Evolutionary conservation across 2,797 vertebrate genomes (phyloP).

Genomic region (Buphagus erythrorhynchus): DNA sequence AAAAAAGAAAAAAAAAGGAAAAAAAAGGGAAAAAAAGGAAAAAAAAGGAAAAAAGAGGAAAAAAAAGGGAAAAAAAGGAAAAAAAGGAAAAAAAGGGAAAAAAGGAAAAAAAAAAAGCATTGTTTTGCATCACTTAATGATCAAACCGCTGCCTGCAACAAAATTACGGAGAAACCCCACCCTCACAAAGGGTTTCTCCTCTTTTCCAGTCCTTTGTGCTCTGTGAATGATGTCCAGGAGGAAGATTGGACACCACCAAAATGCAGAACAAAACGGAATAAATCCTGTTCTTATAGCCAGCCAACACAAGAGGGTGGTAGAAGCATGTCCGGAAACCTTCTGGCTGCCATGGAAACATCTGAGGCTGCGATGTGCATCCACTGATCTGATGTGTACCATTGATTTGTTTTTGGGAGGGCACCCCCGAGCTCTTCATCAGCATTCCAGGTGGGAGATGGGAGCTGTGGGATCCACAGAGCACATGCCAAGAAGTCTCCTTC

Average conservation of each 20-base stretch:
- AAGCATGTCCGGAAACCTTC: not conserved
- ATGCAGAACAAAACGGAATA: fast-evolving
- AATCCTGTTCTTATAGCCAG: not conserved
- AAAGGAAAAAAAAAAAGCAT: not conserved
- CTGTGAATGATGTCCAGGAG: not conserved
- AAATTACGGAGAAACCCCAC: not conserved
- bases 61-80: not conserved
- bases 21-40: too few relatives aligned
- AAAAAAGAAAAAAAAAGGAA: not conserved
- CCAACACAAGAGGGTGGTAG: slow-evolving; percentile 64
- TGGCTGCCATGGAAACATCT: not conserved
- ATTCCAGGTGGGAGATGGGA: not conserved
- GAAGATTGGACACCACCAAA: not conserved
- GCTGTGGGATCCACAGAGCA: fast-evolving
- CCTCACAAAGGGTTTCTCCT: not conserved
- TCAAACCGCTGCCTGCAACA: not conserved
- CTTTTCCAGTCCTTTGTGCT: not conserved
- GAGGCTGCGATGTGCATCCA: fast-evolving
- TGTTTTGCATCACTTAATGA: not conserved
- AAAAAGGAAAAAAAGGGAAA: not conserved
- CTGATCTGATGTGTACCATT: not conserved
- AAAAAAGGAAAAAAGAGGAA: too few relatives aligned
- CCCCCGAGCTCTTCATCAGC: not conserved
- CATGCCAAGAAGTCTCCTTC: not conserved
- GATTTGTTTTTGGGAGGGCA: not conserved